These are phyloP conservation scores for Trinorchestia longiramus DNA, from an alignment of 1,140 invertebrate genomes.

Conservation along the genomic window DNA sequence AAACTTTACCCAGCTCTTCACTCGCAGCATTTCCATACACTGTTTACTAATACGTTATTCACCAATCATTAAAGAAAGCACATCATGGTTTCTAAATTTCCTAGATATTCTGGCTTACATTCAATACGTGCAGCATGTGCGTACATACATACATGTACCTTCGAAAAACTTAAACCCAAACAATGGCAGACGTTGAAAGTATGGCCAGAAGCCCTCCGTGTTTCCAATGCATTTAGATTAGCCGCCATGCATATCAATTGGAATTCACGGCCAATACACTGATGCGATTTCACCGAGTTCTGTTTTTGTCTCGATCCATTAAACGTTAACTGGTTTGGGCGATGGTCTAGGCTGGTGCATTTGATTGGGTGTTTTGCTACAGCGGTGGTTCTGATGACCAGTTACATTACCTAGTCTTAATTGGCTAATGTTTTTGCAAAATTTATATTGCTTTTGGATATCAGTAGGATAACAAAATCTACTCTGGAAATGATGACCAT, in stretches of 20 bases:
- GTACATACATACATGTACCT: neutral
- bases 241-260: conserved; percentile 35
- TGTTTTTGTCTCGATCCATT: neutral
- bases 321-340: neutral
- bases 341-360: neutral
- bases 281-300: neutral
- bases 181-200: neutral
- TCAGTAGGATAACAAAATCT: too few species aligned
- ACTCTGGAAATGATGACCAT: too few species aligned
- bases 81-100: neutral
- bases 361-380: neutral
- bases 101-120: neutral
- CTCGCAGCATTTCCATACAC: neutral
- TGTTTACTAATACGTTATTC: neutral
- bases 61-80: neutral
- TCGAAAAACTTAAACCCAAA: neutral
- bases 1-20: neutral
- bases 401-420: neutral
- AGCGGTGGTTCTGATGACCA: neutral
- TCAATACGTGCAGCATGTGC: neutral
- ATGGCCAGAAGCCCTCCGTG: neutral
- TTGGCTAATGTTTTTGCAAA: neutral
- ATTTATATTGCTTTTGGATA: neutral
- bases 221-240: conserved; percentile 44
- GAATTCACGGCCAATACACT: neutral